phyloP scores from a whole-genome alignment of 92 coral and sea anemone species.

The Parazoanthus darwini region DNA sequence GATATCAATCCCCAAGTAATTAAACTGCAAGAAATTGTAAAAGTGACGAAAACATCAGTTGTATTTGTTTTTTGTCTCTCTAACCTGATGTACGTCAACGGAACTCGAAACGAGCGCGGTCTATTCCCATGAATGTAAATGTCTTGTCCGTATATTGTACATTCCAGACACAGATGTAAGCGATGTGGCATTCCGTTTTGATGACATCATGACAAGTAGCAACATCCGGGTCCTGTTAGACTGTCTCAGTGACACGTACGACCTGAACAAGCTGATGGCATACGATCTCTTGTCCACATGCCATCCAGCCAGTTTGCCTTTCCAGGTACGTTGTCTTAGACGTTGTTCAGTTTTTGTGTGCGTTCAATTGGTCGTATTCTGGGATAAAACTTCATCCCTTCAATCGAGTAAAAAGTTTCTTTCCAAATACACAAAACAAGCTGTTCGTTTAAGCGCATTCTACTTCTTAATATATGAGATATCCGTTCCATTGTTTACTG shows the following conservation, averaged over 20 bases:
- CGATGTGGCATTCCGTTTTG: constrained; percentile 45
- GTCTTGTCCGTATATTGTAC: background rate
- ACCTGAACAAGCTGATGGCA: constrained; percentile 83
- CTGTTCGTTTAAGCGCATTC: too few species aligned
- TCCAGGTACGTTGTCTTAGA: constrained; percentile 63
- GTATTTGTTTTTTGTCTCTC: too few species aligned
- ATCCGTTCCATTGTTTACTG: too few species aligned
- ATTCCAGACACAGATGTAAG: constrained; percentile 41
- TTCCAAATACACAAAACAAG: too few species aligned
- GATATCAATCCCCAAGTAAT: too few species aligned
- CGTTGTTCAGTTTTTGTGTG: background rate
- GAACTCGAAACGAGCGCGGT: too few species aligned
- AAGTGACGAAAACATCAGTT: too few species aligned
- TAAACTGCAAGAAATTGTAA: too few species aligned
- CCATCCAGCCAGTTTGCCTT: constrained; percentile 67
- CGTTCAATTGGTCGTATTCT: too few species aligned
- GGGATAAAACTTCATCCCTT: too few species aligned
- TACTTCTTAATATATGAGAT: too few species aligned
- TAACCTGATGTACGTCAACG: background rate
- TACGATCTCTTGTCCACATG: constrained; percentile 68
- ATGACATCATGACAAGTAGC: constrained; percentile 59
- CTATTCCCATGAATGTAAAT: background rate
- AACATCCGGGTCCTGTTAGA: constrained; percentile 73
- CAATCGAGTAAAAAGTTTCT: too few species aligned
- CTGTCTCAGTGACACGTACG: constrained; percentile 86